Conservation (phyloP, 2,888 invertebrate genomes). For the Erebia palarica region DNA sequence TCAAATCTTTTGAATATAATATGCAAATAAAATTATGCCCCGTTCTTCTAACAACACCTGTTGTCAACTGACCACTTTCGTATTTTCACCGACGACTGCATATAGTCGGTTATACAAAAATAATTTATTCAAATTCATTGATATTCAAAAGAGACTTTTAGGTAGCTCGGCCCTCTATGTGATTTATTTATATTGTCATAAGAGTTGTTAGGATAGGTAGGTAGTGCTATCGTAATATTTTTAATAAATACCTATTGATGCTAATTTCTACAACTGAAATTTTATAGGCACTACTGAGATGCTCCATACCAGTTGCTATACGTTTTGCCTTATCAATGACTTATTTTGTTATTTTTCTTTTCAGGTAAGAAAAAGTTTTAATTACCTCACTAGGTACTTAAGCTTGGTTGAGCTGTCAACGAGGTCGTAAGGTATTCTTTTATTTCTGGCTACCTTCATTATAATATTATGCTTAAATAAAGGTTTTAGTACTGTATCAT, state of each 20-base stretch:
- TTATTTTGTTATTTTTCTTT: constrained; percentile 21
- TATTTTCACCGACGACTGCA: constrained; percentile 6
- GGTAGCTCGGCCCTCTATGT: background rate
- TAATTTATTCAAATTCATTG: background rate
- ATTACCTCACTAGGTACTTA: background rate
- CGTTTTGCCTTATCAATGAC: background rate
- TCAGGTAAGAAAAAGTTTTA: constrained; percentile 31
- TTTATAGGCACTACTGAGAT: too few species aligned
- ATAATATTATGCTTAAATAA: too few species aligned
- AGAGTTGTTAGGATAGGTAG: background rate
- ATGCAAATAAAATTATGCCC: background rate
- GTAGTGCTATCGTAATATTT: too few species aligned
- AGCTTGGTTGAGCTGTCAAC: background rate
- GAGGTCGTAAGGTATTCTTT: background rate
- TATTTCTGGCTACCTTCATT: too few species aligned
- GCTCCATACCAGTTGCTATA: background rate
- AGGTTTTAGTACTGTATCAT: too few species aligned
- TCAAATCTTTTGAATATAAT: background rate
- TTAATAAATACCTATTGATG: too few species aligned
- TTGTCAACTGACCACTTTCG: constrained; percentile 4
- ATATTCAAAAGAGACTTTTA: background rate
- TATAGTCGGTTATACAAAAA: background rate
- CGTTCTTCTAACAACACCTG: constrained; percentile 10
- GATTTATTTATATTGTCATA: background rate
- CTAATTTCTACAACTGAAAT: too few species aligned